A percentile compares a stretch with the other conserved stretches of the same genome.
Conservation (phyloP, 2,888 invertebrate species). For the Thelaira solivaga region DNA sequence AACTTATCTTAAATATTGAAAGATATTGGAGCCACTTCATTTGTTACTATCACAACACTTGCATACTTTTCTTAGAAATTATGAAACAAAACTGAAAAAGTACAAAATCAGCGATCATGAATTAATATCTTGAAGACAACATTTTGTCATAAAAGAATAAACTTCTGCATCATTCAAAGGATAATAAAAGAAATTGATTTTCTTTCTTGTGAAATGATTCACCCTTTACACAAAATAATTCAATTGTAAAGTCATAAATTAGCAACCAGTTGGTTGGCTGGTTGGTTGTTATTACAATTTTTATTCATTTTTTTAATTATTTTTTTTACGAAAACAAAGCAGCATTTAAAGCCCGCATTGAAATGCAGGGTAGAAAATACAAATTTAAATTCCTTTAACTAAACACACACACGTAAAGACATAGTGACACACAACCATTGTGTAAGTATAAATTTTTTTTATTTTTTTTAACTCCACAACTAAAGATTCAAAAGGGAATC, state of each 20-base stretch:
- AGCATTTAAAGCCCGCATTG: constrained; percentile 33
- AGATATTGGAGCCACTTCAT: neutral
- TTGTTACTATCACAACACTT: neutral
- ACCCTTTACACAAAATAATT: constrained; percentile 53
- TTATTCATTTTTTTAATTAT: neutral
- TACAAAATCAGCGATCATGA: neutral
- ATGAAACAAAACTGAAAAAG: neutral
- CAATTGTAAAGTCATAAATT: constrained; percentile 58
- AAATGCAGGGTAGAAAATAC: neutral
- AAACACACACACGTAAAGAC: too few relatives aligned
- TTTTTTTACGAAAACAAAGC: constrained; percentile 20
- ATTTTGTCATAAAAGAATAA: neutral
- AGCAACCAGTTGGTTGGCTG: constrained; percentile 44
- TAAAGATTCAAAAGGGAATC: neutral
- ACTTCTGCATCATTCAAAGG: constrained; percentile 21
- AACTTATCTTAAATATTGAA: neutral
- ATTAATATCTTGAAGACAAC: neutral
- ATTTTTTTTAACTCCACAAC: neutral
- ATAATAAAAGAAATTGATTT: constrained; percentile 35
- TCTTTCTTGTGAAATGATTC: constrained; percentile 56
- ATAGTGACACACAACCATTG: constrained; percentile 5
- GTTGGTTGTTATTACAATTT: too few relatives aligned
- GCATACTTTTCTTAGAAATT: constrained; percentile 23
- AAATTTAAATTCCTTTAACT: constrained; percentile 30
- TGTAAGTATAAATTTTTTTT: neutral